Evolutionary conservation across 2,797 vertebrate species (phyloP), one percentile per base, ranked within the genome.

Genomic region (Chaunax sp.): DNA sequence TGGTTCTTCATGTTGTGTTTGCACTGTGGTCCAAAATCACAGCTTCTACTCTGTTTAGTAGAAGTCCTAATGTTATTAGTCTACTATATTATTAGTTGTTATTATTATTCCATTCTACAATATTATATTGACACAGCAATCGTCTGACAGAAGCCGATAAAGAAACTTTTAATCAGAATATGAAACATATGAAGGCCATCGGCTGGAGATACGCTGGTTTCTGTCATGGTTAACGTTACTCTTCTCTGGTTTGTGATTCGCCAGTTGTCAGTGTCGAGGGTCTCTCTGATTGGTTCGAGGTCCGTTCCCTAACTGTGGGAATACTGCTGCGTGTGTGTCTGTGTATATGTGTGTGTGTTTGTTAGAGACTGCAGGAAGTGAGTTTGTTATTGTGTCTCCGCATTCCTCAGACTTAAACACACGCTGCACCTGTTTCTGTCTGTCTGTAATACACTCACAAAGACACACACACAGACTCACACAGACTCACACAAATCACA

Each of bases 401-500:
- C 86, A 90, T 90, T 90, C 84, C 78, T 84, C 60, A 61, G 73
- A 77, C 64, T 84, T 69, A 43, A 79, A 83, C 78, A 72, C 80
- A 64, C 72, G 64, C 75, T 84, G 88, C 90, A 91, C 90, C 90
- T 91, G 90, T 89, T 87, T 75, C 78, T 72, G 81, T 81, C 85
- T 64, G 33, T 59, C 85, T 64, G 28, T 53, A 69, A 74, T 64
- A 46, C 56, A 57, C 69, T 62, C 60, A 55, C 49, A 60, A 23
- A 64, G 15, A 47, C 22, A 55, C 53, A 56, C 69, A 54, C 53
- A 56, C 73, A 57, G 11, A 69, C 58, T 64, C 57, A 43, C 40
- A 61, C 16, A 49, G 35, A 40, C 28, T 35, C 26, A 11, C 23
- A 15, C 11, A 55, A 20, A 33, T 30, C 46, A 51, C 5, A 25